Base-by-base conservation (phyloP, 2,888 invertebrate species). In the Malthinus seriepunctatus region DNA sequence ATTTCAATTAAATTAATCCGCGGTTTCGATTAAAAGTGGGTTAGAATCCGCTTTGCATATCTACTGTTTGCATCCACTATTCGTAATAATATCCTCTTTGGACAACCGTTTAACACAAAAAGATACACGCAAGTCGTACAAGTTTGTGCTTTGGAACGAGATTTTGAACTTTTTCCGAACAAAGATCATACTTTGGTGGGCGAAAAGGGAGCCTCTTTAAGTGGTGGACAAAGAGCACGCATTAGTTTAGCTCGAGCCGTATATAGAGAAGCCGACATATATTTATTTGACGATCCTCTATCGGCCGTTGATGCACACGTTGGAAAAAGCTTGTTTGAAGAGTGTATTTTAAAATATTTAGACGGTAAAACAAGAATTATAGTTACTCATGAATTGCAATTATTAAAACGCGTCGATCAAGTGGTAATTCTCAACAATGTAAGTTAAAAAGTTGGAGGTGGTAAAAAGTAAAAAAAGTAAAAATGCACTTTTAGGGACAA, bases 381-480 rank as follows among this genome's bases (percentile, higher is more conserved):
- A 8, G 89, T 92, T 58, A 94, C 94, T 0, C 93, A 94, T 76
- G 93, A 94, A 73, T 78, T 92, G 15, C 93, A 94, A 71, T 90
- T 88, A 69, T 80, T 90, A 31, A 84, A 85, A 67, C 72, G 81
- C n/a, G 88, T 86, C 0, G 85, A 88, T 73, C 81, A 81, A 59
- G 83, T 90, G 47, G 77, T 89, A 63, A 81, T 89, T 50, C 73
- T 90, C 48, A 83, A 85, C 54, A 86, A 88, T 72, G 90, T 70
- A 66, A 55, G 65, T 51, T 11, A n/a, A n/a, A 5, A 8, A 1
- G 5, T 48, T 23, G 23, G 2, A 8, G 12, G 32, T 10, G 32
- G 14, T 45, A 32, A n/a, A n/a, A n/a, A 33, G 32, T 12, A 42
- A 23, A n/a, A 7, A n/a, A 33, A 9, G 1, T 7, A 32, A 38